Evolutionary conservation across 1,140 invertebrate genomes (phyloP), one percentile per base, ranked within the genome.

Genomic region (Drosophila navojoa): DNA sequence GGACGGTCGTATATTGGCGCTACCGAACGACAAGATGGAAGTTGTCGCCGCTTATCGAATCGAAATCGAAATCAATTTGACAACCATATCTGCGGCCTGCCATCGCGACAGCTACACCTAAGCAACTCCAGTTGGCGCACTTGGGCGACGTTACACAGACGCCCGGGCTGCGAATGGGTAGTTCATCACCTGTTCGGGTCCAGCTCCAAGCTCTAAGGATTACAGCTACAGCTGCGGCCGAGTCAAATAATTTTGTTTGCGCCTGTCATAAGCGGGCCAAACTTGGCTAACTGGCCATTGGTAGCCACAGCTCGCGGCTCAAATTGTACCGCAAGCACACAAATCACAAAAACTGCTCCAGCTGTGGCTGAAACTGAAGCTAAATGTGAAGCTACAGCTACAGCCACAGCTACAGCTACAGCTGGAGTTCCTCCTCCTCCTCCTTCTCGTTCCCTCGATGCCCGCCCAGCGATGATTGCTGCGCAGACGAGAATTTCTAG

Each of bases 271-370:
- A 89, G 79, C 77, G 47, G 52, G 52, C 53, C 10, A 38, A 59
- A 58, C 76, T 62, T 79, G 63, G 68, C 82, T 57, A 79, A 89
- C 84, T 82, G 79, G 71, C 79, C 76, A 89, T 84, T 81, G 82
- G 81, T 87, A 81, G 82, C 78, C 76, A 76, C 78, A 81, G 84
- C 84, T 89, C 52, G 84, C 62, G 84, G 84, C 84, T 87, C 84
- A 87, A 87, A 87, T 87, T 87, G 84, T 87, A 87, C 84, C 84
- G 84, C 84, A 84, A 87, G 79, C 84, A 82, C 84, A 87, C 84
- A 87, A 87, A 87, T 87, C 84, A 87, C 75, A 79, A 71, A 68
- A 69, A 55, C 79, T 77, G 64, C 78, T 72, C 71, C 82, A 63
- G 71, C 66, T 63, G 25, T 52, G 19, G 52, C 52, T 35, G 5